These are phyloP conservation scores for Phrynocephalus versicolor DNA, from an alignment of 2,113 vertebrate genomes.

Conservation along the genomic window DNA sequence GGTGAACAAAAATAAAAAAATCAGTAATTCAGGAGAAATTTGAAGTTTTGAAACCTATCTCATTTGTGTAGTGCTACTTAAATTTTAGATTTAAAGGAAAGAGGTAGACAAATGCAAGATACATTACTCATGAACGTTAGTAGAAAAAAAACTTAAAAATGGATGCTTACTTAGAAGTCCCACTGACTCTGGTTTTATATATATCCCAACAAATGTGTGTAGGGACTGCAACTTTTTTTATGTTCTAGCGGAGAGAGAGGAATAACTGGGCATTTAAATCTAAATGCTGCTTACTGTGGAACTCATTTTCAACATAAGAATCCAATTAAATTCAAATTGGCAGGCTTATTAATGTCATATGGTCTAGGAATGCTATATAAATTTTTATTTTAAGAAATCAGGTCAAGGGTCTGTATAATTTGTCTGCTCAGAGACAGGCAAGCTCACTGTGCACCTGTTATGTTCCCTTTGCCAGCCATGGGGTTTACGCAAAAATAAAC, in stretches of 20 bases:
- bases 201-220: background rate
- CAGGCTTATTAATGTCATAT: background rate
- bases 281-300: background rate
- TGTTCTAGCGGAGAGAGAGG: background rate
- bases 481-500: conserved; percentile 19
- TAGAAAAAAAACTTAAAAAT: background rate
- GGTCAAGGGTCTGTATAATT: background rate
- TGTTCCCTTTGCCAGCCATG: conserved; percentile 4
- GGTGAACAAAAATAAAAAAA: background rate
- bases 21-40: background rate
- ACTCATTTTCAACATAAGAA: background rate
- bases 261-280: background rate
- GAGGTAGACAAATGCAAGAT: background rate
- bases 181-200: background rate
- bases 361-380: background rate
- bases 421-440: background rate
- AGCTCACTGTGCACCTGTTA: background rate
- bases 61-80: background rate
- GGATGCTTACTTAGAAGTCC: background rate
- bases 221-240: background rate
- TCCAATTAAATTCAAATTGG: conserved; percentile 13
- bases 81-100: background rate
- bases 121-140: background rate
- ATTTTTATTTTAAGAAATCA: conserved; percentile 18
- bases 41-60: background rate